These are phyloP conservation scores for Fulmarus glacialis DNA, from an alignment of 2,113 vertebrate species.

Conservation along the genomic window DNA sequence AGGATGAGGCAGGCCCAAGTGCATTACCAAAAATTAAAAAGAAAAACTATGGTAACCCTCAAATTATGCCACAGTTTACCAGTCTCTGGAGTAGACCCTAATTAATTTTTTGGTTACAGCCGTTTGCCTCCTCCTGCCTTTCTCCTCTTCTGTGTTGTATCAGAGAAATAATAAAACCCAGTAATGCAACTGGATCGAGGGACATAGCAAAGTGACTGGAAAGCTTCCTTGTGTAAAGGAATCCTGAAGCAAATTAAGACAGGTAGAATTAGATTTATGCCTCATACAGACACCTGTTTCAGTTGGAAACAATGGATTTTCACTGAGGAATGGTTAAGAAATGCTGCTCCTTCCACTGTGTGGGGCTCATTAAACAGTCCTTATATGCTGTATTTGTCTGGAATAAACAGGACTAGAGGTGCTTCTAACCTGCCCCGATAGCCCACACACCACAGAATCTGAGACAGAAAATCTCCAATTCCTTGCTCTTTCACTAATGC, in stretches of 20 bases:
- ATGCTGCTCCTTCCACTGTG: not conserved
- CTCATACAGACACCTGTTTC: not conserved
- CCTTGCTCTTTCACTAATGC: not conserved
- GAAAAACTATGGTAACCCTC: not conserved
- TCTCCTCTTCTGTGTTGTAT: not conserved
- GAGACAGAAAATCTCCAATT: not conserved
- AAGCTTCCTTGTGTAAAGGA: not conserved
- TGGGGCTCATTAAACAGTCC: not conserved
- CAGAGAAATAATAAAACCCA: not conserved
- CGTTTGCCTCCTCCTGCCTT: accelerated
- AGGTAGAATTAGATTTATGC: not conserved
- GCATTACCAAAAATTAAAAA: not conserved
- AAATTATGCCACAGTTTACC: not conserved
- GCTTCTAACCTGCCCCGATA: not conserved
- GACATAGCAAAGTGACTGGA: not conserved
- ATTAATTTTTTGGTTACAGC: not conserved
- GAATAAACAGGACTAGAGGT: not conserved
- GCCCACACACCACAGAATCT: not conserved
- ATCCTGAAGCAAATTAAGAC: not conserved
- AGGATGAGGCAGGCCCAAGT: accelerated
- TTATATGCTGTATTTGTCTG: not conserved
- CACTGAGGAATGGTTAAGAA: not conserved
- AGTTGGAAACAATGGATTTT: not conserved
- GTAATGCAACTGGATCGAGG: not conserved
- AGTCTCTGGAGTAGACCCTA: not conserved